Base-by-base conservation (phyloP, 2,113 vertebrate genomes). In the Gallinago media region DNA sequence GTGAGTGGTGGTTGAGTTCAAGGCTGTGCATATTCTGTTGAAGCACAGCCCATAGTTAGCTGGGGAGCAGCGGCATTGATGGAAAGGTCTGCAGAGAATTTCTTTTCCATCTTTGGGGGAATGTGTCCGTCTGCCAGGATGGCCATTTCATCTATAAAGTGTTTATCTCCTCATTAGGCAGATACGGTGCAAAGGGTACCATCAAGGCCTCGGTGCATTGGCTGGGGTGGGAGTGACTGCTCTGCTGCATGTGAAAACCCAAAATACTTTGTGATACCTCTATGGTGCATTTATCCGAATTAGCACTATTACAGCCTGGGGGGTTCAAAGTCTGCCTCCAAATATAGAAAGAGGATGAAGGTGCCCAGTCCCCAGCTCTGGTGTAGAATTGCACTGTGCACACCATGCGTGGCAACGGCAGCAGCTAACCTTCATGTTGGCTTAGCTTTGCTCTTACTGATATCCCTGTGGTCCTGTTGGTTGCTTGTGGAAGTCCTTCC, bases 311-410 rank as follows among this genome's bases (percentile, higher is more conserved):
- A 20, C 31, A 84, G 23, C 32, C 67, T 0, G 0, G 17, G 47
- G 13, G 16, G 6, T 36, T 61, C 62, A 68, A 38, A 82, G 65
- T 46, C 27, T 8, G 0, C 26, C 46, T 82, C 46, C 29, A 38
- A 31, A 38, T 8, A 34, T 20, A 55, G 52, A 50, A 50, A 75
- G 66, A 9, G 22, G 17, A 15, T 36, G 70, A 56, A 92, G 50
- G 63, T 55, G 61, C 8, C 34, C 34, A 0, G 0, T 58, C 27
- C 13, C 58, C 6, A 7, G 12, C 25, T 65, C 32, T 9, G 22
- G 36, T 5, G 3, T 9, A 40, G 21, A 32, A 9, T 29, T 1
- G 0, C 13, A 2, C 46, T 0, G 0, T 14, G 23, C 36, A 7
- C 36, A 8, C 52, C 0, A 0, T 27, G 15, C 0, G 0, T 29